Percentiles rank a stretch among this genome's conserved stretches.
phyloP scores from a whole-genome alignment of 2,113 vertebrate species.

The Anoplopoma fimbria region DNA sequence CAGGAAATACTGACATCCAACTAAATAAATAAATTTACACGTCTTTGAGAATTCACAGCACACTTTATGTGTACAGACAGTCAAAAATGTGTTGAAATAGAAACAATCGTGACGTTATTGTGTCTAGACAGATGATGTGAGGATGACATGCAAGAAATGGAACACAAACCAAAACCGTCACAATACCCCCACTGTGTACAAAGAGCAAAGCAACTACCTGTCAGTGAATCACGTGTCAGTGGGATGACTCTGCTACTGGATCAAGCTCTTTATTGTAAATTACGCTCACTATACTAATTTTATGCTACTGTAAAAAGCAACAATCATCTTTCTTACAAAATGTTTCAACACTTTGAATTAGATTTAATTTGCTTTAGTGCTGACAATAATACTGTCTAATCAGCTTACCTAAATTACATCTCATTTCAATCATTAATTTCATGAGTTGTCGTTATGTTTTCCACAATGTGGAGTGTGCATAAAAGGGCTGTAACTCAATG shows the following conservation, averaged over 20 bases:
- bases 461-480: background rate
- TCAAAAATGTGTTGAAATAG: background rate
- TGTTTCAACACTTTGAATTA: background rate
- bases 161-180: background rate
- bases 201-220: background rate
- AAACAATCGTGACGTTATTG: background rate
- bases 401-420: no score
- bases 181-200: background rate
- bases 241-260: background rate
- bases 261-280: background rate
- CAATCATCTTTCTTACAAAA: background rate
- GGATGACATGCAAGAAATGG: background rate
- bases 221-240: background rate
- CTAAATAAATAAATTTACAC: background rate
- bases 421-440: no score
- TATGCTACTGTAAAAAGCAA: background rate
- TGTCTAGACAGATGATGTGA: background rate
- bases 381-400: no score
- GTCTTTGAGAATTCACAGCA: background rate
- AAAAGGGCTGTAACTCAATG: background rate
- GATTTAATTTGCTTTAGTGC: background rate
- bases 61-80: background rate
- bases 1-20: slow-evolving; percentile 5
- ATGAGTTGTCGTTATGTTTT: no score
- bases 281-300: no score